phyloP scores from a whole-genome alignment of 2,113 vertebrate species.

The Thalassoma bifasciatum region DNA sequence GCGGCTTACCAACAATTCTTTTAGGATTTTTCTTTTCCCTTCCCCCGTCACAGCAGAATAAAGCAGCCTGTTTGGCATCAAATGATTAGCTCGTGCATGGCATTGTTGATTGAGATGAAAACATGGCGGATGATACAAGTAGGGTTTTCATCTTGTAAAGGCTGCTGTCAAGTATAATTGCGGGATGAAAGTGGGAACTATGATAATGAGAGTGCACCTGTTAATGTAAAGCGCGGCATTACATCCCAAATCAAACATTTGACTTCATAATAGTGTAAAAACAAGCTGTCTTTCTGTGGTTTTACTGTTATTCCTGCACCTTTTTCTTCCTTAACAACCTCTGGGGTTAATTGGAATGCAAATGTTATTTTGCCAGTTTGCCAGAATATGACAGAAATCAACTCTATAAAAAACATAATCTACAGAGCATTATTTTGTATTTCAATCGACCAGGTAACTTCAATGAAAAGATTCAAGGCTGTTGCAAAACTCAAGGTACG shows the following conservation, averaged over 20 bases:
- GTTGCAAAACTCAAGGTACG: background rate
- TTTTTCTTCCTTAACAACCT: too few relatives aligned
- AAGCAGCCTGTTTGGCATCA: conserved; percentile 48
- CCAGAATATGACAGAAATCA: background rate
- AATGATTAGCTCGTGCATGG: conserved; percentile 31
- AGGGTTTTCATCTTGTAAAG: conserved; percentile 32
- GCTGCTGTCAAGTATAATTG: conserved; percentile 55
- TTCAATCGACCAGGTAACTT: conserved; percentile 12
- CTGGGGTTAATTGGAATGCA: background rate
- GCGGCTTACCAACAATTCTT: conserved; percentile 59
- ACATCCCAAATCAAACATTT: background rate
- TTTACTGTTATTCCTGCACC: too few relatives aligned
- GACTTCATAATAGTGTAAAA: background rate
- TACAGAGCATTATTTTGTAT: conserved; percentile 1
- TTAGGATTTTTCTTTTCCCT: conserved; percentile 14
- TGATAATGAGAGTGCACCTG: conserved; percentile 45
- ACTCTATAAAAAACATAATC: conserved; percentile 2
- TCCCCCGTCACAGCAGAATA: conserved; percentile 25
- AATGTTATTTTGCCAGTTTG: background rate
- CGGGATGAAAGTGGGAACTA: conserved; percentile 41
- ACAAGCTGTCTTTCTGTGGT: background rate
- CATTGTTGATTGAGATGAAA: conserved; percentile 54
- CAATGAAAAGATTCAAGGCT: conserved; percentile 13
- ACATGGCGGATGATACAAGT: conserved; percentile 31
- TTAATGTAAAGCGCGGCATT: background rate